Percentiles rank a stretch among this genome's conserved stretches.
These are phyloP conservation scores for Epizoanthus rinbou DNA, from an alignment of 92 coral and sea anemone species.

Conservation along the genomic window DNA sequence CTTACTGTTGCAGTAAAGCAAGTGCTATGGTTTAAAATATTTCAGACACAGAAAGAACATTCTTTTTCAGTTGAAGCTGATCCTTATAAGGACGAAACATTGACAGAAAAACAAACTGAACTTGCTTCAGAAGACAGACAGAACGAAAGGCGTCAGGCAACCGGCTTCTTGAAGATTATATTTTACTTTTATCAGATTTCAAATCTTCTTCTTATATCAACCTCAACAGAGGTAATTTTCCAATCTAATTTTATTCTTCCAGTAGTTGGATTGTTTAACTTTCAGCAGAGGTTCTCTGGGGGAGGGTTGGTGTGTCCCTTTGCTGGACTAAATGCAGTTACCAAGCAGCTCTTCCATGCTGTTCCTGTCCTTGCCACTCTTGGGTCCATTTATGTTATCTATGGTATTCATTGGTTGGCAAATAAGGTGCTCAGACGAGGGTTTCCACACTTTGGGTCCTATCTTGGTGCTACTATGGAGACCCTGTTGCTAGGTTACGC, in stretches of 20 bases:
- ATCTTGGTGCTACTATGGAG: constrained; percentile 71
- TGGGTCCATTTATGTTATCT: constrained; percentile 41
- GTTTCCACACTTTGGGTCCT: constrained; percentile 59
- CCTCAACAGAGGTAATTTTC: constrained; percentile 31
- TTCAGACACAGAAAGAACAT: neutral
- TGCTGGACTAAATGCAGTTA: constrained; percentile 73
- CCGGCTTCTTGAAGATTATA: constrained; percentile 69
- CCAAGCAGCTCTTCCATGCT: constrained; percentile 68
- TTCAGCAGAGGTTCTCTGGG: constrained; percentile 47
- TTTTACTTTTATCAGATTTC: constrained; percentile 87
- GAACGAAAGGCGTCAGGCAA: constrained; percentile 22
- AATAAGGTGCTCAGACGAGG: constrained; percentile 45
- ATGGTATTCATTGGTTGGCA: constrained; percentile 45
- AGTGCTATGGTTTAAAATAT: constrained; percentile 62
- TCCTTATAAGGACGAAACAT: neutral
- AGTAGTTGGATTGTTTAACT: constrained; percentile 71
- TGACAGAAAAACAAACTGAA: neutral
- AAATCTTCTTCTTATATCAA: constrained; percentile 57
- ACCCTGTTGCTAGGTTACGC: constrained; percentile 90
- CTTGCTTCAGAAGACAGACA: neutral
- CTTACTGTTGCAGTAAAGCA: constrained; percentile 48
- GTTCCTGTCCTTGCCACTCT: constrained; percentile 58
- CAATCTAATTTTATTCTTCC: constrained; percentile 49
- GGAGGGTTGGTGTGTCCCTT: constrained; percentile 71
- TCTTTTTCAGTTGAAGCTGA: neutral